Conservation (phyloP, 2,113 vertebrate genomes). For the Sylvietta virens region DNA sequence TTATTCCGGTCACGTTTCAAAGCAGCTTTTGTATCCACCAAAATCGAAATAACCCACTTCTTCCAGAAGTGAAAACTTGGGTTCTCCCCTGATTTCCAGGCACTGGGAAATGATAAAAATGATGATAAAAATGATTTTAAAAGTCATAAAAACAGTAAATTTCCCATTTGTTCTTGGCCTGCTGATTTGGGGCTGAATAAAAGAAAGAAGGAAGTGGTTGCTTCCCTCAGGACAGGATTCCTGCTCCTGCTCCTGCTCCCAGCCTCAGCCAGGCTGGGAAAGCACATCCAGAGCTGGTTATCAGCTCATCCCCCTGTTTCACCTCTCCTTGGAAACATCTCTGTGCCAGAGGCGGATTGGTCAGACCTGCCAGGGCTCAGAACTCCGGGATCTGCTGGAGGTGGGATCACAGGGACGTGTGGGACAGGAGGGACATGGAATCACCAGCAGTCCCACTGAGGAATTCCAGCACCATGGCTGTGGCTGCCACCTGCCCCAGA, state of each 20-base stretch:
- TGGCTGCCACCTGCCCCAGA: rapidly evolving
- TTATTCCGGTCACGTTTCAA: background rate
- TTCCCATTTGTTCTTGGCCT: background rate
- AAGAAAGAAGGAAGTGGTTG: background rate
- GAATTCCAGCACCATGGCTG: rapidly evolving
- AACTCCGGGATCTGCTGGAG: background rate
- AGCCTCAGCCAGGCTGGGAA: background rate
- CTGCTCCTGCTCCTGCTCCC: background rate
- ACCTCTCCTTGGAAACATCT: background rate
- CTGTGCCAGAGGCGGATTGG: rapidly evolving
- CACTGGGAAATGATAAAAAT: background rate
- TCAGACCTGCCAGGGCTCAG: rapidly evolving
- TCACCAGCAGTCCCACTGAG: rapidly evolving
- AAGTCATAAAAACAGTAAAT: background rate
- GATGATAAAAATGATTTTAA: background rate
- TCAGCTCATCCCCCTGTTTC: background rate
- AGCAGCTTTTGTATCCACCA: background rate
- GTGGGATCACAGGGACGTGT: background rate
- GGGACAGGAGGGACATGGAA: background rate
- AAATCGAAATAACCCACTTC: background rate
- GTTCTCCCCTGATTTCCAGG: background rate
- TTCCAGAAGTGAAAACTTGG: background rate
- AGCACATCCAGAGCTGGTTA: background rate
- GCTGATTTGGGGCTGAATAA: background rate
- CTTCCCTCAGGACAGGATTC: background rate